Base-by-base conservation (phyloP, 2,888 invertebrate species). In the Deilephila elpenor region DNA sequence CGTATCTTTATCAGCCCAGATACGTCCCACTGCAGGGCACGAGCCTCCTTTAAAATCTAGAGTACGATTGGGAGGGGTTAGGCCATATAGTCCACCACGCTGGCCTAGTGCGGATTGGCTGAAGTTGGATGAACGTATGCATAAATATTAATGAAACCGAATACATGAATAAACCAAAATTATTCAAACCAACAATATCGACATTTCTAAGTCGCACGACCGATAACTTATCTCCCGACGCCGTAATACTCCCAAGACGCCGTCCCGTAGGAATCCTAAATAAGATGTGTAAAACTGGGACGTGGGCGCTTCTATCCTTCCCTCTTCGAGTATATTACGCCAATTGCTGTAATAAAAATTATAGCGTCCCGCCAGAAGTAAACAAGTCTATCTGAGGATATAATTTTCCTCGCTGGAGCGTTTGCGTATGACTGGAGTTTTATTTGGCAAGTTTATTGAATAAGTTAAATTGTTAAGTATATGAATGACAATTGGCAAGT, bases 211-310 rank as follows among this genome's bases (percentile, higher is more conserved):
- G 56, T 56, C n/a, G 56, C 56, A 56, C 56, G 7, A 2, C 3
- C 25, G 8, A 59, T 20, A 59, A 5, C 25, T 25, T 60, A 60
- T 60, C 29, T 60, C 17, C 11, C 29, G 74, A 60, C 25, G 25
- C 32, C 19, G 32, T 14, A 62, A 62, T 62, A 34, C 17, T 78
- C 75, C 76, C 60, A 59, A 74, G 70, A 72, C 73, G 75, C 62
- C 62, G 72, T 75, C 77, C 76, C 79, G 74, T 73, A 78, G 80
- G 83, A 83, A 84, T 84, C 81, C 79, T 81, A 84, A 88, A 84
- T 80, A 87, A 87, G 79, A 83, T 82, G 80, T 82, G 79, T 78
- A 75, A 78, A 81, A 56, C 56, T 51, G 67, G 44, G 81, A 75
- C 77, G 74, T 75, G 76, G 72, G 76, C 75, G 74, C 64, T 56